These are phyloP conservation scores for Siniperca knerii DNA, from an alignment of 2,113 vertebrate genomes.

Conservation along the genomic window DNA sequence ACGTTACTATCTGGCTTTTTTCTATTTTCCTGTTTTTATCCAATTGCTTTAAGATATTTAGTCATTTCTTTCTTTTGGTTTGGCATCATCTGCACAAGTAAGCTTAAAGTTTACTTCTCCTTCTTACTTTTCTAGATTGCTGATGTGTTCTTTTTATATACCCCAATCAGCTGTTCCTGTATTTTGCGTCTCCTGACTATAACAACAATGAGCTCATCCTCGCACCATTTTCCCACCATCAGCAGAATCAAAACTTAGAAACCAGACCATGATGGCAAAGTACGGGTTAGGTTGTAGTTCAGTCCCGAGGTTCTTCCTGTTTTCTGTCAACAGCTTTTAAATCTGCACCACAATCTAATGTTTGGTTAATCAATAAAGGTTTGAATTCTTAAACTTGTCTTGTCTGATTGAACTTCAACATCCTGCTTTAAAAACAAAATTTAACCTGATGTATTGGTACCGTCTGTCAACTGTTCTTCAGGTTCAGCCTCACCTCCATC, in stretches of 20 bases:
- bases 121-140: neutral
- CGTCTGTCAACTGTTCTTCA: constrained; percentile 34
- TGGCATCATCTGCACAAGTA: neutral
- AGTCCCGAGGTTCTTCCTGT: neutral
- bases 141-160: neutral
- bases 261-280: neutral
- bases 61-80: neutral
- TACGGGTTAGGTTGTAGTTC: neutral
- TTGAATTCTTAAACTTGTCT: constrained; percentile 14
- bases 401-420: constrained; percentile 15
- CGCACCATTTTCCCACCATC: neutral
- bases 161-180: neutral
- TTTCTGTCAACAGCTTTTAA: constrained; percentile 11
- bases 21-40: neutral
- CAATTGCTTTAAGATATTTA: neutral
- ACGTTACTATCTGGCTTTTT: neutral
- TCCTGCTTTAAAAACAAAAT: constrained; percentile 25
- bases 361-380: constrained; percentile 32
- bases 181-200: neutral
- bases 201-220: neutral
- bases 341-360: neutral
- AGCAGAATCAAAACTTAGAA: neutral
- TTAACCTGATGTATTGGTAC: constrained; percentile 20
- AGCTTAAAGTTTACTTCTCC: neutral
- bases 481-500: constrained; percentile 40